A percentile compares a stretch with the other conserved stretches of the same genome.
Evolutionary conservation across 2,888 invertebrate species (phyloP).

Genomic region (Tetranychus truncatus): DNA sequence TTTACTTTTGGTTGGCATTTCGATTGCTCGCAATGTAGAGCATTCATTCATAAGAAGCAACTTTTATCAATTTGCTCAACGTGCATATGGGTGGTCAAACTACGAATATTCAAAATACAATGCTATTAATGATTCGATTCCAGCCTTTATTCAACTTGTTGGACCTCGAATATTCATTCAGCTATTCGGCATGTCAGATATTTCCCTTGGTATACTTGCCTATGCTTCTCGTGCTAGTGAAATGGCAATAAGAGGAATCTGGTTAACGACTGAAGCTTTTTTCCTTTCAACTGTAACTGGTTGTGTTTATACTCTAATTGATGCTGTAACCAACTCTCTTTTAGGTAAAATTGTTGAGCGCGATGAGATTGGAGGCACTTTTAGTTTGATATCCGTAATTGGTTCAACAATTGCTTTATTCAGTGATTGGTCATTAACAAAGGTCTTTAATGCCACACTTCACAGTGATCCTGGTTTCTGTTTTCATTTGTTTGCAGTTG

Average conservation of each 20-base stretch:
- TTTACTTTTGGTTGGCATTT: background rate
- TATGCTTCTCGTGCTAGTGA: background rate
- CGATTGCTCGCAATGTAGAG: background rate
- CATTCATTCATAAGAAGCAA: background rate
- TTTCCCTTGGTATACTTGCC: background rate
- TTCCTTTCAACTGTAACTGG: background rate
- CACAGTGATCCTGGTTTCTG: background rate
- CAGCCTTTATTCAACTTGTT: background rate
- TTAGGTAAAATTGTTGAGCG: background rate
- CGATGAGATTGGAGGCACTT: background rate
- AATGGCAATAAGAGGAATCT: background rate
- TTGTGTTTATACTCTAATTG: background rate
- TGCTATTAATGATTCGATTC: background rate
- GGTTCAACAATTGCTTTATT: background rate
- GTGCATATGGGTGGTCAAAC: background rate
- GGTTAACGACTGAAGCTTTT: background rate
- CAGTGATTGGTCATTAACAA: background rate
- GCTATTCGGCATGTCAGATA: background rate
- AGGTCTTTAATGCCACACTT: background rate
- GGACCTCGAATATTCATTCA: background rate
- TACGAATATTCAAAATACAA: background rate
- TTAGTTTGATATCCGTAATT: background rate
- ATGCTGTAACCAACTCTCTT: background rate
- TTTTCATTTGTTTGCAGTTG: background rate
- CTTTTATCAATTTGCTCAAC: background rate